Evolutionary conservation across 2,888 invertebrate genomes (phyloP).

Genomic region (Calliphora vomitoria): DNA sequence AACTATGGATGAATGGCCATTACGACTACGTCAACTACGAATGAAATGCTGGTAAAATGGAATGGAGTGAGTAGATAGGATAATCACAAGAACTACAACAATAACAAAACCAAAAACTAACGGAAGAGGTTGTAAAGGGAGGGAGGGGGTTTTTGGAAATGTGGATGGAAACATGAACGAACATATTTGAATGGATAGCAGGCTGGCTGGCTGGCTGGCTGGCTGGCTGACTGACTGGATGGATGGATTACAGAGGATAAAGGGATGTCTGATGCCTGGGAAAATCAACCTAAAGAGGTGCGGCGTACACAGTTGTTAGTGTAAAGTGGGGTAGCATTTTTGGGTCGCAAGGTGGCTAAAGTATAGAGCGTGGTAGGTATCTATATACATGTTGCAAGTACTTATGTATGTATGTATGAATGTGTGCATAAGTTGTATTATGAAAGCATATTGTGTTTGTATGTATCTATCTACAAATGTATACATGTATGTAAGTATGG

Average conservation of each 20-base stretch:
- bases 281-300: constrained; percentile 54
- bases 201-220: constrained; percentile 31
- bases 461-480: not conserved
- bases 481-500: not conserved
- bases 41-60: constrained; percentile 43
- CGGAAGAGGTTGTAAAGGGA: not conserved
- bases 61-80: constrained; percentile 16
- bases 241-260: constrained; percentile 41
- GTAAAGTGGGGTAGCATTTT: constrained; percentile 36
- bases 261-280: constrained; percentile 33
- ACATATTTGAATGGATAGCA: constrained; percentile 30
- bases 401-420: not conserved
- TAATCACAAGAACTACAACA: constrained; percentile 43
- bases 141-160: not conserved
- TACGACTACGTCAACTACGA: constrained; percentile 5
- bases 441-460: constrained; percentile 31
- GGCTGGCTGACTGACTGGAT: constrained; percentile 29
- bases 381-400: not conserved
- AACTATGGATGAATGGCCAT: constrained; percentile 46
- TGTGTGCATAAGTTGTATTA: constrained; percentile 37
- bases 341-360: constrained; percentile 39
- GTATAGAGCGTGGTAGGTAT: not conserved
- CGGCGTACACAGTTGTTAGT: constrained; percentile 30
- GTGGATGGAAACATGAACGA: not conserved
- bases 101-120: constrained; percentile 14